phyloP scores from a whole-genome alignment of 1,140 invertebrate species.

The Bactericera cockerelli region DNA sequence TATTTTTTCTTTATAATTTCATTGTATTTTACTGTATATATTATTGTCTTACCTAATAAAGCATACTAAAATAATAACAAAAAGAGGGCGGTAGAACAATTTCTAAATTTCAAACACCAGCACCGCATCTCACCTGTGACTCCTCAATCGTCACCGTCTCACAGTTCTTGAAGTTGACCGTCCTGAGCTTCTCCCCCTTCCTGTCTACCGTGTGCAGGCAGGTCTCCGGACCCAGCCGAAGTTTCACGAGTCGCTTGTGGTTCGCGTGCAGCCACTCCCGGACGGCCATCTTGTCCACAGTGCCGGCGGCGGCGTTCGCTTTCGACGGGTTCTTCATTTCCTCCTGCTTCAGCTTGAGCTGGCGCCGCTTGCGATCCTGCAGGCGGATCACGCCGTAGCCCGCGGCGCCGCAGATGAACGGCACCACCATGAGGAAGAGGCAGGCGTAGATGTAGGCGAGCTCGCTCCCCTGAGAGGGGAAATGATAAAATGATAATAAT shows the following conservation, averaged over 20 bases:
- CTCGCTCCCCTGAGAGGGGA: constrained; percentile 71
- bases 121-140: constrained; percentile 43
- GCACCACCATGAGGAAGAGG: constrained; percentile 75
- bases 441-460: constrained; percentile 91
- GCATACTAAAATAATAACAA: no score
- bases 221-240: constrained; percentile 72
- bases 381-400: constrained; percentile 85
- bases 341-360: constrained; percentile 59
- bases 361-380: constrained; percentile 65
- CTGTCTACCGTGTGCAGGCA: constrained; percentile 70
- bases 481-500: no score
- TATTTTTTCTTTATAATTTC: no score
- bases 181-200: constrained; percentile 75
- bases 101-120: no score
- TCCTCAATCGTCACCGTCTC: constrained; percentile 68
- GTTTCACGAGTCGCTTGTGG: constrained; percentile 74
- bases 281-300: constrained; percentile 83
- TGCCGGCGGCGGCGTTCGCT: constrained; percentile 35
- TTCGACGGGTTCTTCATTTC: constrained; percentile 37
- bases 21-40: no score
- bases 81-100: no score
- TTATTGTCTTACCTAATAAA: no score
- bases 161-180: constrained; percentile 54
- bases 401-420: constrained; percentile 77
- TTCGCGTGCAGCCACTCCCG: constrained; percentile 92